A percentile compares a stretch with the other conserved stretches of the same genome.
Evolutionary conservation across 2,888 invertebrate genomes (phyloP).

Genomic region (Chloromyia formosa): DNA sequence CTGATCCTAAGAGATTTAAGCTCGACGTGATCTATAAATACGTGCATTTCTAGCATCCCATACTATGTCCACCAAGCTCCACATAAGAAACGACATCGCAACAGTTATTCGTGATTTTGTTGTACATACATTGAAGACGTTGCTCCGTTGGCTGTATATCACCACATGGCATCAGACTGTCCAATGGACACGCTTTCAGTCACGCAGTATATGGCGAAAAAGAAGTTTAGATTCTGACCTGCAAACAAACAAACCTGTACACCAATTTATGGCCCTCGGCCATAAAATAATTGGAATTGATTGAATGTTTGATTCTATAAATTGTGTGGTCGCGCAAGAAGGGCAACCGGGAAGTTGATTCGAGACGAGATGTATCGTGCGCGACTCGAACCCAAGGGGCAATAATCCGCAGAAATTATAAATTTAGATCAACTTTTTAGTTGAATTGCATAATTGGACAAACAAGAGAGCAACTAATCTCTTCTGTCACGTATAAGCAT

Average conservation of each 20-base stretch:
- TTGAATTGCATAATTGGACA: slow-evolving; percentile 3
- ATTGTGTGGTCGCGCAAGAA: background rate
- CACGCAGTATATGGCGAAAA: background rate
- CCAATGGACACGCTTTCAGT: slow-evolving; percentile 16
- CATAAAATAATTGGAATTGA: slow-evolving; percentile 39
- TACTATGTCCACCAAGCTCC: too few species aligned
- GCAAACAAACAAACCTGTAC: background rate
- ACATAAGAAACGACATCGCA: too few species aligned
- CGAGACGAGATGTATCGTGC: background rate
- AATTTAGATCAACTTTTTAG: slow-evolving; percentile 8
- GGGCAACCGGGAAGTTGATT: slow-evolving; percentile 33
- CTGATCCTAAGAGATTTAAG: too few species aligned
- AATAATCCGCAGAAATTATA: background rate
- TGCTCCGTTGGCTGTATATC: background rate
- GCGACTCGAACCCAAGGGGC: background rate
- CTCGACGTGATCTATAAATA: too few species aligned
- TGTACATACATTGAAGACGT: background rate
- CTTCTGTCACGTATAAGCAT: background rate
- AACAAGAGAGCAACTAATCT: slow-evolving; percentile 5
- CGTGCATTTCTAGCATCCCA: too few species aligned
- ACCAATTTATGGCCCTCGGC: slow-evolving; percentile 30
- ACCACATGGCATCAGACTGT: slow-evolving; percentile 8
- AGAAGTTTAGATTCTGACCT: background rate
- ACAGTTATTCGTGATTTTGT: too few species aligned
- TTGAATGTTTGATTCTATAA: slow-evolving; percentile 20